Evolutionary conservation across 2,797 vertebrate genomes (phyloP).

Genomic region (Gymnodraco acuticeps): DNA sequence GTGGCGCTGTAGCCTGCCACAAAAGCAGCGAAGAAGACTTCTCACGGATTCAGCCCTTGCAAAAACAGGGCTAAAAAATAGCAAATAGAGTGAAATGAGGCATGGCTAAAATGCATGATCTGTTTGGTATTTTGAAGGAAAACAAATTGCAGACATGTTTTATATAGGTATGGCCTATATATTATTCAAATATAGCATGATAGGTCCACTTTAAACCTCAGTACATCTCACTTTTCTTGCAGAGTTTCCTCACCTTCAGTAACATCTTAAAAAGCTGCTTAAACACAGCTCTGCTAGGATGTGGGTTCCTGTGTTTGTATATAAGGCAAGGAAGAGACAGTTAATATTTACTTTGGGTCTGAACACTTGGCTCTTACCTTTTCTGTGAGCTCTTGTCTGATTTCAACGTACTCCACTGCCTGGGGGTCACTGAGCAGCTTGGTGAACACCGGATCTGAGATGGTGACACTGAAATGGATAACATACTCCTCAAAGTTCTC

Average conservation of each 20-base stretch:
- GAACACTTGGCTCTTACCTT: constrained; percentile 81
- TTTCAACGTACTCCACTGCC: constrained; percentile 78
- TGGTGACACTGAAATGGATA: constrained; percentile 90
- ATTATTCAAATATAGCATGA: no score
- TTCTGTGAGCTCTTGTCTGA: constrained; percentile 83
- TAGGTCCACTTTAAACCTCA: not conserved
- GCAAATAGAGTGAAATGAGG: no score
- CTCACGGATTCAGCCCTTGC: no score
- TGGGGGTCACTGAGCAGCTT: constrained; percentile 82
- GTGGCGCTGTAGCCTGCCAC: no score
- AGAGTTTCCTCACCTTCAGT: not conserved
- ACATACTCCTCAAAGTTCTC: constrained; percentile 85
- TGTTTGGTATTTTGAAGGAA: no score
- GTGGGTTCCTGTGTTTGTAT: not conserved
- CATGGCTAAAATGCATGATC: no score
- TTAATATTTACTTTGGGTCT: constrained; percentile 4
- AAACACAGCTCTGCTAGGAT: not conserved
- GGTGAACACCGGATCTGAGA: constrained; percentile 86
- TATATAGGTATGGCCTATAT: no score
- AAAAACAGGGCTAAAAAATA: no score
- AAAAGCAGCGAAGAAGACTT: no score
- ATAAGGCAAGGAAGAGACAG: not conserved
- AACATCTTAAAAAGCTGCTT: not conserved
- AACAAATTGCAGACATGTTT: no score
- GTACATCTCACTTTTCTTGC: not conserved